Evolutionary conservation across 2,113 vertebrate genomes (phyloP).

Genomic region (Spea multiplicata): DNA sequence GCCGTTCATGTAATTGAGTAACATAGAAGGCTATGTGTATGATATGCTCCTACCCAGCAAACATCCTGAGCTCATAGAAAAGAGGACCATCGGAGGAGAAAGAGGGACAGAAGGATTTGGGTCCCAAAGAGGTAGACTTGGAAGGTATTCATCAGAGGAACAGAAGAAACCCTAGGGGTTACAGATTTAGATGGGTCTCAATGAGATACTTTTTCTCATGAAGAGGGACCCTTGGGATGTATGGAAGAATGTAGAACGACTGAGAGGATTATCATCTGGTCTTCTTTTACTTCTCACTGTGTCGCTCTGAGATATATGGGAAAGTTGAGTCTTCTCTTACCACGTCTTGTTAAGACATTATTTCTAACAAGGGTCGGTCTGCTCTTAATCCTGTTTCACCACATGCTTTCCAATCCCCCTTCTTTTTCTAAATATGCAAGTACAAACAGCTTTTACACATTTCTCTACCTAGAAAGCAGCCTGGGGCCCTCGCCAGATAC

Average conservation of each 20-base stretch:
- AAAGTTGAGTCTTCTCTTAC: conserved; percentile 2
- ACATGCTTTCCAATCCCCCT: conserved; percentile 61
- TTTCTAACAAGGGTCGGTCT: conserved; percentile 28
- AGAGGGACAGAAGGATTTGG: too few relatives aligned
- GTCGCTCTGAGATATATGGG: background rate
- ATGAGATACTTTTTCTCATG: too few relatives aligned
- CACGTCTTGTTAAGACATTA: conserved; percentile 33
- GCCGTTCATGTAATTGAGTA: too few relatives aligned
- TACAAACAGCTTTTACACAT: conserved; percentile 85
- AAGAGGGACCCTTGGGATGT: too few relatives aligned
- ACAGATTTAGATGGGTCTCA: too few relatives aligned
- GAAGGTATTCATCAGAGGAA: too few relatives aligned
- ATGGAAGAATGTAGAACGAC: background rate
- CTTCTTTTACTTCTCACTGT: background rate
- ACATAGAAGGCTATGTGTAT: too few relatives aligned
- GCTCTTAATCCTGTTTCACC: conserved; percentile 57
- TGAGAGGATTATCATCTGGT: background rate
- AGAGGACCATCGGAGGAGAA: too few relatives aligned
- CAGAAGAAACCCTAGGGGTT: too few relatives aligned
- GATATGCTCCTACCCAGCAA: too few relatives aligned
- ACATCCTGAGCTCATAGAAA: too few relatives aligned
- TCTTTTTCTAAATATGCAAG: conserved; percentile 75
- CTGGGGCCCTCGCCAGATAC: conserved; percentile 84
- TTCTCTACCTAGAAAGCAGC: conserved; percentile 86
- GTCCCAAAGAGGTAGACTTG: too few relatives aligned